Base-by-base conservation (phyloP, 2,888 invertebrate genomes). In the Andrena bicolor region DNA sequence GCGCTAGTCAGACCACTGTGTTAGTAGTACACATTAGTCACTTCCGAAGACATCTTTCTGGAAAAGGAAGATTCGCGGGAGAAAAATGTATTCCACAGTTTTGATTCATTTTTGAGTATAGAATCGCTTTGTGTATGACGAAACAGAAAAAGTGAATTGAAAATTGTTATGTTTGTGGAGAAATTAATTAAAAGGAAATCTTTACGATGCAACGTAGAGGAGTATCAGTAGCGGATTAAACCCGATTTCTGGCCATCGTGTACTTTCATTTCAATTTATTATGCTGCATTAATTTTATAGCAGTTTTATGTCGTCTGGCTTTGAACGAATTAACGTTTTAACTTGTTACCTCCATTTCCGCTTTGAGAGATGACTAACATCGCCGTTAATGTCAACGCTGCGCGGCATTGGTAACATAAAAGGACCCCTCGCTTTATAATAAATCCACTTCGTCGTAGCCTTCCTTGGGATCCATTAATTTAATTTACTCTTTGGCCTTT, bases 401-500 rank as follows among this genome's bases (percentile, higher is more conserved):
- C 53, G 7, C 51, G 51, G 8, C 53, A 23, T 56, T 23, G 23
- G 56, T 4, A 26, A 7, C 63, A 7, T 53, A 5, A 58, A 66
- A 23, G 26, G 32, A 8, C 7, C 13, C 10, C 23, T 23, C 23
- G 28, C 60, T 49, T 65, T 51, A 65, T 60, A 60, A 65, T 60
- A 65, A 49, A 60, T 26, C 32, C 20, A 56, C 20, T 4, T 8
- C 8, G 23, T 10, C 49, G 16, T 16, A 2, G 8, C 32, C 26
- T 20, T 63, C 35, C 30, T 30, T 30, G 13, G 41, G 49, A 48
- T 65, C 63, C 51, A 48, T 74, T 78, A 79, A 76, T 83, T 71
- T 65, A 70, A 76, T 76, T 76, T 71, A 56, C 32, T 65, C 73
- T 71, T 76, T 71, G 60, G 72, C 32, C 73, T 23, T 28, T 5